Base-by-base conservation (phyloP, 2,113 vertebrate genomes). In the Oostethus manadensis region DNA sequence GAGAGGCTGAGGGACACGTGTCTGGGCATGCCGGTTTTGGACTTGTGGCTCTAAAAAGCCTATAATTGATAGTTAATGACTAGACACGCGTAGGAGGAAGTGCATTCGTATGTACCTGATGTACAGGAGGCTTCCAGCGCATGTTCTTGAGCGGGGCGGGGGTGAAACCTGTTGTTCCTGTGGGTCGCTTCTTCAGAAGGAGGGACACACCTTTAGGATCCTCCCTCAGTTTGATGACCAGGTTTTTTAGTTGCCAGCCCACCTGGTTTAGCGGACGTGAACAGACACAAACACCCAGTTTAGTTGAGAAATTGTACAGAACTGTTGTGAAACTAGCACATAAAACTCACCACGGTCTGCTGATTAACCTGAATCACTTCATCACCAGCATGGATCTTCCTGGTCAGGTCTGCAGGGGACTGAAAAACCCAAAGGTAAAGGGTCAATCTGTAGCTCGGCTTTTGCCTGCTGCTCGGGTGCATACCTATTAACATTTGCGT, bases 301-400 rank as follows among this genome's bases (percentile, higher is more conserved):
- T 4, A 6, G 50, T 18, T 18, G 16, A 38, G 3, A 51, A n/a
- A 51, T 3, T 17, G 11, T 22, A 23, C 1, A n/a, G 4, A 18
- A 48, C 0, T 14, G n/a, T 43, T n/a, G 22, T 11, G 3, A 13
- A 40, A 21, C 18, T 15, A 48, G 14, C 17, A 13, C 6, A 5
- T 14, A 60, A 10, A 20, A 58, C 17, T 18, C 71, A 98, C 97
- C 92, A 99, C 95, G 10, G 97, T 99, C 71, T 98, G 96, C 10
- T 62, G 88, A 73, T 98, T 98, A 64, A 98, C 97, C 73, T 98
- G 97, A 66, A 99, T 96, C 80, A 98, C 97, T 78, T 99, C 97
- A 58, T 99, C 97, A 1, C 97, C 96, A 26, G 94, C 95, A 1
- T 99, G 97, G 80, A 99, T 98, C 87, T 94, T 96, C 77, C 93